These are phyloP conservation scores for Hydropotes inermis DNA, from an alignment of 2,113 vertebrate species.

Conservation along the genomic window DNA sequence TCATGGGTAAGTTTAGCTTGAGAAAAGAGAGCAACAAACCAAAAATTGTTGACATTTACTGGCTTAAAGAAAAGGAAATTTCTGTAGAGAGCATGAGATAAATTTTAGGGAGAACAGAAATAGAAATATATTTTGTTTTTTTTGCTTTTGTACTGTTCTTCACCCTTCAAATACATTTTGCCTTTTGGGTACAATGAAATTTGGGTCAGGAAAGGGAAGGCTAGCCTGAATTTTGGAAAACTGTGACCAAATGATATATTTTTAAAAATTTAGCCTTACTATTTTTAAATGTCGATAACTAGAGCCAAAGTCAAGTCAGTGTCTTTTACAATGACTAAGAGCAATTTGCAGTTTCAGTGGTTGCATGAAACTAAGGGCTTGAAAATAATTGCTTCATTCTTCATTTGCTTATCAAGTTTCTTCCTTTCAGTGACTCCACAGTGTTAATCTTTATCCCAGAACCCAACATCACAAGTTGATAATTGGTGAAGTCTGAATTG, in stretches of 20 bases:
- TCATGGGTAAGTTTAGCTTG: not conserved
- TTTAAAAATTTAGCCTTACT: not conserved
- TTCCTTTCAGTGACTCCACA: slow-evolving; percentile 46
- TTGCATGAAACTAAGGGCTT: slow-evolving; percentile 54
- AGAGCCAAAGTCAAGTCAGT: not conserved
- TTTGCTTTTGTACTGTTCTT: slow-evolving; percentile 1
- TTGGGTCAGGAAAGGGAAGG: not conserved
- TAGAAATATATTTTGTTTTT: slow-evolving; percentile 17
- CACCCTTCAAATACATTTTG: not conserved
- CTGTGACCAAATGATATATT: not conserved
- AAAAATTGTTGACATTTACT: slow-evolving; percentile 2
- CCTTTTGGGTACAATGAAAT: not conserved
- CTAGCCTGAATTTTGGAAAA: slow-evolving; percentile 17
- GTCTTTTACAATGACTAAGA: not conserved
- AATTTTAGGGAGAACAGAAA: not conserved
- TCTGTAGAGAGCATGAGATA: not conserved
- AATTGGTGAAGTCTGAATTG: slow-evolving; percentile 57
- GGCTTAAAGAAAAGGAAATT: not conserved
- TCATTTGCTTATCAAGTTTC: slow-evolving; percentile 66
- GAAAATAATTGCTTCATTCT: slow-evolving; percentile 61
- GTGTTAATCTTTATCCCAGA: slow-evolving; percentile 67
- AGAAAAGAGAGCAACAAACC: slow-evolving; percentile 1
- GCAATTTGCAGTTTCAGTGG: slow-evolving; percentile 6
- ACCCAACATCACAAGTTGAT: slow-evolving; percentile 50
- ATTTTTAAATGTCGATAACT: slow-evolving; percentile 13